phyloP scores from a whole-genome alignment of 2,888 invertebrate species.

The Cephalotes varians region DNA sequence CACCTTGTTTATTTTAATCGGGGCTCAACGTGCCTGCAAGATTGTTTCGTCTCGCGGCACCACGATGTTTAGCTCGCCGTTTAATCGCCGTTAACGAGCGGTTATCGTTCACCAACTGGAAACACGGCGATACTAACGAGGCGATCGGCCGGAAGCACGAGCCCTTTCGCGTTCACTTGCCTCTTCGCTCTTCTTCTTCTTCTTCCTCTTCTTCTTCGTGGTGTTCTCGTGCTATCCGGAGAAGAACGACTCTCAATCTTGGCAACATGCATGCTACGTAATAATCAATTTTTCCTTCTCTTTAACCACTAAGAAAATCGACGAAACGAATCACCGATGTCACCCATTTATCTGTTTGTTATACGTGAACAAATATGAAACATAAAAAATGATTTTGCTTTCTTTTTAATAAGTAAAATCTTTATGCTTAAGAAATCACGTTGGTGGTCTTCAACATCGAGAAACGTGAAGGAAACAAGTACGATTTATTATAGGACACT shows the following conservation, averaged over 20 bases:
- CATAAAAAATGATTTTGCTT: not conserved
- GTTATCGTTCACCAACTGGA: constrained; percentile 83
- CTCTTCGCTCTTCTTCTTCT: constrained; percentile 58
- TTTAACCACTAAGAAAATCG: not conserved
- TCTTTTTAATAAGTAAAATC: not conserved
- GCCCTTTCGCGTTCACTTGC: constrained; percentile 69
- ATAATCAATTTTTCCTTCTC: constrained; percentile 18
- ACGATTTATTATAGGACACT: not conserved
- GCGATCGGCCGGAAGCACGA: constrained; percentile 80
- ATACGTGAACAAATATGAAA: not conserved
- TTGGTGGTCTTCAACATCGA: not conserved
- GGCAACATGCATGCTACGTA: constrained; percentile 7
- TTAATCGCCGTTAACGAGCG: constrained; percentile 83
- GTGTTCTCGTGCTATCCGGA: constrained; percentile 2
- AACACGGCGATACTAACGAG: constrained; percentile 82
- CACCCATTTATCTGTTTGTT: not conserved
- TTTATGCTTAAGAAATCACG: not conserved
- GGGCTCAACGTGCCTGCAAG: constrained; percentile 76
- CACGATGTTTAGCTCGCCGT: constrained; percentile 81
- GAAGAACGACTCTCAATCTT: constrained; percentile 23
- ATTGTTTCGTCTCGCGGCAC: constrained; percentile 83
- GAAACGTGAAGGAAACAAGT: not conserved
- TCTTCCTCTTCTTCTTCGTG: constrained; percentile 49
- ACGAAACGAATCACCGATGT: not conserved
- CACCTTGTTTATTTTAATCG: constrained; percentile 81